phyloP scores from a whole-genome alignment of 2,797 vertebrate species.

The Eulemur rubriventer region DNA sequence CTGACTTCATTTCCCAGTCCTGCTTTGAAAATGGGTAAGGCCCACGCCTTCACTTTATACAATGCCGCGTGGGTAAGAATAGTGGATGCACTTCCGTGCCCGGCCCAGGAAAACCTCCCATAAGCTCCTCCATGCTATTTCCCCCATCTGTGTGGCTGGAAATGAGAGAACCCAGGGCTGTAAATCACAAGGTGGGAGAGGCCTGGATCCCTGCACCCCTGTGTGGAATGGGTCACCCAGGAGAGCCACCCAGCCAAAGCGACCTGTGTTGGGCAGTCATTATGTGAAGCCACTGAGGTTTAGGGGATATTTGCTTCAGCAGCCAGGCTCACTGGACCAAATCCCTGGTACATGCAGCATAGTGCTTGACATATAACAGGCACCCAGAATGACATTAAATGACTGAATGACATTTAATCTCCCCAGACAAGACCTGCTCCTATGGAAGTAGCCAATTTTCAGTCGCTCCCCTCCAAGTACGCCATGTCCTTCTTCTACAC shows the following conservation, averaged over 20 bases:
- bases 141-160: background rate
- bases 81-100: fast-evolving
- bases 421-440: background rate
- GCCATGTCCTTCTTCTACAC: no score
- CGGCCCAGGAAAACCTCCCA: fast-evolving
- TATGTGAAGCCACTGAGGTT: background rate
- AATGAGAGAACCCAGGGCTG: background rate
- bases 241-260: background rate
- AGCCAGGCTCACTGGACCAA: background rate
- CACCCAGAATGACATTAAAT: background rate
- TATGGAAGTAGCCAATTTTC: background rate
- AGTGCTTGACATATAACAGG: background rate
- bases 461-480: fast-evolving
- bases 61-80: background rate
- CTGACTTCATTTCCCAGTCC: background rate
- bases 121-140: no score
- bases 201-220: background rate
- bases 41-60: background rate
- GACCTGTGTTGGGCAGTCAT: background rate
- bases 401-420: no score
- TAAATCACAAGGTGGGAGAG: background rate
- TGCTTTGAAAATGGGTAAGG: background rate
- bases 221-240: no score
- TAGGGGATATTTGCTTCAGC: no score
- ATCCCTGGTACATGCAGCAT: no score